Evolutionary conservation across 2,888 invertebrate species (phyloP).

Genomic region (Drosophila diplacantha): DNA sequence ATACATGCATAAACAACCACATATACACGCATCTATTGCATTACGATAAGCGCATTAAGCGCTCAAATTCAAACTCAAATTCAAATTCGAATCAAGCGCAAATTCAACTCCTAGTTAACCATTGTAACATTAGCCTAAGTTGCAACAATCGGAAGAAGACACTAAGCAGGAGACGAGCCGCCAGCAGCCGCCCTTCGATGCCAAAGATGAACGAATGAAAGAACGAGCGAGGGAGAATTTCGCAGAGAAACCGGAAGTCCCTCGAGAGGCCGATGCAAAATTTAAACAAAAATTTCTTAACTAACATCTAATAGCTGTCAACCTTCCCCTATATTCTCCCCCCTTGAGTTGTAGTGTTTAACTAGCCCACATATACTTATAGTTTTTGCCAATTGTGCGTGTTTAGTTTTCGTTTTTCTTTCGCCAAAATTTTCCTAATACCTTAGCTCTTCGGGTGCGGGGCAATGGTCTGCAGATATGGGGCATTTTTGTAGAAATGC

Average conservation of each 20-base stretch:
- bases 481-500: constrained; percentile 53
- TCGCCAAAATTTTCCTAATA: constrained; percentile 16
- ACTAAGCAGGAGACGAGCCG: constrained; percentile 20
- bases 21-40: constrained; percentile 38
- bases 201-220: constrained; percentile 59
- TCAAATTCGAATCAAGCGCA: constrained; percentile 17
- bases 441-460: constrained; percentile 28
- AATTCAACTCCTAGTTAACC: constrained; percentile 45
- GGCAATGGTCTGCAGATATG: constrained; percentile 38
- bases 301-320: constrained; percentile 35
- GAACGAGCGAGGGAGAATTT: constrained; percentile 1
- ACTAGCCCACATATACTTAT: constrained; percentile 27
- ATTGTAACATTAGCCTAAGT: constrained; percentile 51
- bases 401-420: constrained; percentile 49
- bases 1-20: constrained; percentile 32
- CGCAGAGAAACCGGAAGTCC: constrained; percentile 13
- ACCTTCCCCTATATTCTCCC: constrained; percentile 25
- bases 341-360: constrained; percentile 30
- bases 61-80: constrained; percentile 41
- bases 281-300: constrained; percentile 22
- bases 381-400: constrained; percentile 42
- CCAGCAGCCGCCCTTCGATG: constrained; percentile 44
- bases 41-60: constrained; percentile 63
- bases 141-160: constrained; percentile 23
- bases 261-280: constrained; percentile 27